A percentile compares a stretch with the other conserved stretches of the same genome.
Conservation (phyloP, 2,797 vertebrate species). For the Sandelia bainsii region DNA sequence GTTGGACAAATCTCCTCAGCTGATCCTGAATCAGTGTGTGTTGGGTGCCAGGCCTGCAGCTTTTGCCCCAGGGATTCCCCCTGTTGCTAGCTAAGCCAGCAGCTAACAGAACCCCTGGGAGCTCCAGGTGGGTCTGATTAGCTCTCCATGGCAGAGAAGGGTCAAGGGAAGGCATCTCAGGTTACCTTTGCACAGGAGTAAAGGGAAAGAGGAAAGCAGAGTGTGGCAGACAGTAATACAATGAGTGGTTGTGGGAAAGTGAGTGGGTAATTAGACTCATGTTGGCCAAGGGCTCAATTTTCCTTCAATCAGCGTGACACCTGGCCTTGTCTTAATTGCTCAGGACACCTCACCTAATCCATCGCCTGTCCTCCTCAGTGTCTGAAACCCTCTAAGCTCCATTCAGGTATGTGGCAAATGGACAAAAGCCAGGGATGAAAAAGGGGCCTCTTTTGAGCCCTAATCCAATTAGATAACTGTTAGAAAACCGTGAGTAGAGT, state of each 20-base stretch:
- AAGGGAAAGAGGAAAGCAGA: conserved; percentile 43
- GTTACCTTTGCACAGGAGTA: conserved; percentile 66
- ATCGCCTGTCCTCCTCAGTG: conserved; percentile 57
- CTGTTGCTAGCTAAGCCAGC: conserved; percentile 81
- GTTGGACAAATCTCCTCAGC: conserved; percentile 52
- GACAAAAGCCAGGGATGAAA: conserved; percentile 75
- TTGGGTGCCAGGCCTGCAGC: conserved; percentile 64
- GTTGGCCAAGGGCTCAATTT: conserved; percentile 75
- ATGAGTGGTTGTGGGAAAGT: conserved; percentile 61
- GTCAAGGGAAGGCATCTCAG: conserved; percentile 77
- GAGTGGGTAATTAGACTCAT: conserved; percentile 78
- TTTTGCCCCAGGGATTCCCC: conserved; percentile 66
- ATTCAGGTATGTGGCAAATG: conserved; percentile 58
- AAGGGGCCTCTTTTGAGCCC: conserved; percentile 70
- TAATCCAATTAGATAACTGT: conserved; percentile 86
- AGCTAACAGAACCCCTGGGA: conserved; percentile 72
- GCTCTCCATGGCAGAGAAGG: conserved; percentile 75
- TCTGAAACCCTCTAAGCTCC: conserved; percentile 72
- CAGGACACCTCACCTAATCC: conserved; percentile 80
- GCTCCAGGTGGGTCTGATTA: conserved; percentile 85
- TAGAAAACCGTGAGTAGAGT: conserved; percentile 74
- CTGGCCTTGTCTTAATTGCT: conserved; percentile 84
- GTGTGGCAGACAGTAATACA: conserved; percentile 51
- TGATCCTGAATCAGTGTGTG: conserved; percentile 63
- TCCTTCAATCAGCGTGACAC: conserved; percentile 79